Percentiles rank a stretch among this genome's conserved stretches.
Conservation (phyloP, 2,113 vertebrate genomes). For the Sisor rabdophorus region DNA sequence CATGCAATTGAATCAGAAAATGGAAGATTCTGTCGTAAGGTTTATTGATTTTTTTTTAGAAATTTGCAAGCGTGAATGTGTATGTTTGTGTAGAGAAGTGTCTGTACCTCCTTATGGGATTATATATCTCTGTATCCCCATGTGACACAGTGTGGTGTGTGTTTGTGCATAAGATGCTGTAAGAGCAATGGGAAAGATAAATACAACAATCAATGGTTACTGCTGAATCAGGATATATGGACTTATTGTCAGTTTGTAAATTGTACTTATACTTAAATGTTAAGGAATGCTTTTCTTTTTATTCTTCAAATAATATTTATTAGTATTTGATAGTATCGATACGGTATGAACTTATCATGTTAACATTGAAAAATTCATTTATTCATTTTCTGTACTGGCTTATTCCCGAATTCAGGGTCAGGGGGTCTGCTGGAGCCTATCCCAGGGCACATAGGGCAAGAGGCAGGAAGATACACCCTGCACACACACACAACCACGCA, state of each 20-base stretch:
- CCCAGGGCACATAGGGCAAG: too few relatives aligned
- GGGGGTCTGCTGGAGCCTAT: too few relatives aligned
- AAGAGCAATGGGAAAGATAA: slow-evolving; percentile 8
- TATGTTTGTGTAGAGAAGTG: slow-evolving; percentile 1
- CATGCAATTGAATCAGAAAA: slow-evolving; percentile 35
- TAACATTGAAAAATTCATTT: too few relatives aligned
- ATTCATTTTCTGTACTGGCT: too few relatives aligned
- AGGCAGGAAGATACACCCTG: too few relatives aligned
- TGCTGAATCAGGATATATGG: slow-evolving; percentile 43
- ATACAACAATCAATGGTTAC: slow-evolving; percentile 21
- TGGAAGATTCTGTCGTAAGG: not conserved
- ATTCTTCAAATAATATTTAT: not conserved
- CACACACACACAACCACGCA: too few relatives aligned
- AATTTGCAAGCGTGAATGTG: slow-evolving; percentile 2
- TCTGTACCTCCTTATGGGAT: not conserved
- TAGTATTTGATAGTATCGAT: too few relatives aligned
- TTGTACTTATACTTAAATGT: not conserved
- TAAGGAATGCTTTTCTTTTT: not conserved
- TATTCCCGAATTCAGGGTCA: too few relatives aligned
- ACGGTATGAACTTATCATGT: too few relatives aligned
- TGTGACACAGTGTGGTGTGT: not conserved
- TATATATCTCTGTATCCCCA: too few relatives aligned
- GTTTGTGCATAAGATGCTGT: not conserved
- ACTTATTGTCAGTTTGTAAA: slow-evolving; percentile 28
- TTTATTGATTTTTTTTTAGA: not conserved